Conservation (phyloP, 2,888 invertebrate species). For the Tholera decimalis region DNA sequence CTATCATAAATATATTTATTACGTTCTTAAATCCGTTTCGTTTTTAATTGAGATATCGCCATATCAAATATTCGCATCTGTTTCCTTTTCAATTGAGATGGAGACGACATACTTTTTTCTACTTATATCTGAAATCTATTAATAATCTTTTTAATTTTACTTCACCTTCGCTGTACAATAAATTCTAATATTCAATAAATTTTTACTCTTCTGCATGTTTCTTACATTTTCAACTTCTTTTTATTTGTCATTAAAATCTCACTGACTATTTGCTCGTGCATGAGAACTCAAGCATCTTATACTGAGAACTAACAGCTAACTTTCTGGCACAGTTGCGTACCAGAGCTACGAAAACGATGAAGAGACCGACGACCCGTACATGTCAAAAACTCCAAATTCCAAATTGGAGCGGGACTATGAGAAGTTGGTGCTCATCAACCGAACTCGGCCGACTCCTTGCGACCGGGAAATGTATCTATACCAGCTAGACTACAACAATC, state of each 20-base stretch:
- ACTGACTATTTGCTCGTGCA: slow-evolving; percentile 52
- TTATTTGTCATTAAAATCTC: slow-evolving; percentile 18
- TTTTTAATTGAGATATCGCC: no score
- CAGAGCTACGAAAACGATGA: slow-evolving; percentile 89
- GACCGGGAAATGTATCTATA: slow-evolving; percentile 94
- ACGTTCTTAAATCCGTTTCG: no score
- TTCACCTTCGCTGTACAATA: slow-evolving; percentile 15
- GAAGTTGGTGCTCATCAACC: slow-evolving; percentile 93
- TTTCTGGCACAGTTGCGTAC: slow-evolving; percentile 77
- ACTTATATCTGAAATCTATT: slow-evolving; percentile 9
- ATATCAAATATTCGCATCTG: neutral
- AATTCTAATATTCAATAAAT: neutral
- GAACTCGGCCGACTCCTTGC: slow-evolving; percentile 96
- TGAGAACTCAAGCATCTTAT: slow-evolving; percentile 27
- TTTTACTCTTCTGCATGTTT: slow-evolving; percentile 53
- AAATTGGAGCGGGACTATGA: slow-evolving; percentile 92
- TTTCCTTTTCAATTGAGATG: slow-evolving; percentile 31
- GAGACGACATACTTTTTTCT: neutral
- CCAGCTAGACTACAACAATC: slow-evolving; percentile 87
- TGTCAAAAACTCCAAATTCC: slow-evolving; percentile 83
- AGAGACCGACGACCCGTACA: slow-evolving; percentile 82
- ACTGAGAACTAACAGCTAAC: slow-evolving; percentile 13
- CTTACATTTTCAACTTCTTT: slow-evolving; percentile 11
- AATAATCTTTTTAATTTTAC: slow-evolving; percentile 2
- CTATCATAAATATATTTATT: slow-evolving; percentile 19